A percentile compares a stretch with the other conserved stretches of the same genome.
Conservation (phyloP, 2,797 vertebrate genomes). For the Urosaurus nigricauda region DNA sequence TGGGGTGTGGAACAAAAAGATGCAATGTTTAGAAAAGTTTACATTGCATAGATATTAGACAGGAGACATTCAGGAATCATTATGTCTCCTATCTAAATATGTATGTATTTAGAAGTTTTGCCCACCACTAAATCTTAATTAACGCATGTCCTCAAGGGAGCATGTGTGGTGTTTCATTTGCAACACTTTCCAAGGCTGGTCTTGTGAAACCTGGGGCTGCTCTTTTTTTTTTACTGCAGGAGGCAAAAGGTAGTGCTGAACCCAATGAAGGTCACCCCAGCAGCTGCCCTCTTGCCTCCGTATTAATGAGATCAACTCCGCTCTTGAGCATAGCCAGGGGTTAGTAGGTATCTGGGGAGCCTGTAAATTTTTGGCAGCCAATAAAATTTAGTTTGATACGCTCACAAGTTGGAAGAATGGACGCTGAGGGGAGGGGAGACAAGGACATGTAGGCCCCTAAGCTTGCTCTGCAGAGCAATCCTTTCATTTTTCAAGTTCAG, state of each 20-base stretch:
- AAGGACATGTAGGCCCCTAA: too few relatives aligned
- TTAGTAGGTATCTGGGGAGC: constrained; percentile 22
- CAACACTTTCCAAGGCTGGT: neutral
- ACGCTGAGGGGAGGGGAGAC: too few relatives aligned
- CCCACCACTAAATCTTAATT: neutral
- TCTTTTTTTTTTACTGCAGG: constrained; percentile 13
- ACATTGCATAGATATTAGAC: too few relatives aligned
- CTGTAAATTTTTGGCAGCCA: constrained; percentile 7
- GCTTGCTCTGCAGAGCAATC: too few relatives aligned
- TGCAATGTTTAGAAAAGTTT: too few relatives aligned
- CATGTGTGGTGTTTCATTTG: neutral
- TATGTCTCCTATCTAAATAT: too few relatives aligned
- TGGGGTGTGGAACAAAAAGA: too few relatives aligned
- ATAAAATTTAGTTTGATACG: constrained; percentile 31
- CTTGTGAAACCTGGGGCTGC: neutral
- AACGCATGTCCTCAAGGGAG: neutral
- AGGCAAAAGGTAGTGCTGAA: constrained; percentile 26
- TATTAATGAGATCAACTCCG: constrained; percentile 20
- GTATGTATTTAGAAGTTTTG: too few relatives aligned
- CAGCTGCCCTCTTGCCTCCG: constrained; percentile 19
- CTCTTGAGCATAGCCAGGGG: neutral
- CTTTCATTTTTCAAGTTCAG: too few relatives aligned
- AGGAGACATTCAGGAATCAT: too few relatives aligned
- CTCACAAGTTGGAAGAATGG: neutral
- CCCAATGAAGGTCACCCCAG: constrained; percentile 13